Evolutionary conservation across 2,113 vertebrate species (phyloP).

Genomic region (cattle (Bos taurus)): ARS-UCD2.0 NC_037336.1:26126501-26127000

Average conservation of each 20-base stretch:
- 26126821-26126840: background rate
- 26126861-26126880: background rate
- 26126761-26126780: background rate
- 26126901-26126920: background rate
- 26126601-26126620: background rate
- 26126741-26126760: background rate
- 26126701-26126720: background rate
- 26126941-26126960: background rate
- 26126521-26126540: background rate
- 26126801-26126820: background rate
- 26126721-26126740: slow-evolving; percentile 1
- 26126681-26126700: background rate
- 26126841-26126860: background rate
- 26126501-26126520: background rate
- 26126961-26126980: background rate
- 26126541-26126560: background rate
- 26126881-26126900: background rate
- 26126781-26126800: background rate
- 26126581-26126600: background rate
- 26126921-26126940: background rate
- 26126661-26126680: background rate
- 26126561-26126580: background rate
- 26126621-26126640: background rate
- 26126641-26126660: background rate
- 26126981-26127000: background rate